These are phyloP conservation scores for Anolis apletophallus DNA, from an alignment of 2,797 vertebrate species.

Conservation along the genomic window DNA sequence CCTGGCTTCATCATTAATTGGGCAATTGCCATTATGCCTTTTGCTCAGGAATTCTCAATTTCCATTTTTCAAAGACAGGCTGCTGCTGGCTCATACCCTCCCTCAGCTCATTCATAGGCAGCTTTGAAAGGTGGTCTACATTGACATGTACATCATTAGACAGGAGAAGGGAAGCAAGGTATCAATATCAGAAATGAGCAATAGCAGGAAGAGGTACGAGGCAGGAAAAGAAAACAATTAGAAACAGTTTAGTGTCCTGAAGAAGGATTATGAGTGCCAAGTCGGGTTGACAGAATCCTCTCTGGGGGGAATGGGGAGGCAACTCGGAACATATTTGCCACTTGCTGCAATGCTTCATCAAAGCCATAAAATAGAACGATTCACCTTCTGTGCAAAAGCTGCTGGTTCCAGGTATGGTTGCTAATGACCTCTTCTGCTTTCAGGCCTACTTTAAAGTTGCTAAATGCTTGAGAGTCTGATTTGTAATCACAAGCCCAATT, in stretches of 20 bases:
- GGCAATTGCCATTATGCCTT: slow-evolving; percentile 62
- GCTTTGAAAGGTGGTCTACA: slow-evolving; percentile 72
- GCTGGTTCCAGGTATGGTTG: slow-evolving; percentile 31
- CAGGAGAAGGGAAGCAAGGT: slow-evolving; percentile 62
- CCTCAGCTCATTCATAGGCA: slow-evolving; percentile 61
- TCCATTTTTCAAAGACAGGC: slow-evolving; percentile 66
- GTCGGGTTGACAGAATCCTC: slow-evolving; percentile 39
- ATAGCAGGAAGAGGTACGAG: slow-evolving; percentile 52
- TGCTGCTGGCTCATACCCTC: slow-evolving; percentile 60
- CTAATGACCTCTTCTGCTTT: slow-evolving; percentile 46
- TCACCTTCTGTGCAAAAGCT: slow-evolving; percentile 30
- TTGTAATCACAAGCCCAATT: slow-evolving; percentile 5
- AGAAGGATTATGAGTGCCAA: slow-evolving; percentile 33
- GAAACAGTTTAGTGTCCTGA: slow-evolving; percentile 57
- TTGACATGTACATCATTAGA: slow-evolving; percentile 70
- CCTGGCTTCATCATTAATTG: slow-evolving; percentile 63
- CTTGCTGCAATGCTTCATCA: slow-evolving; percentile 42
- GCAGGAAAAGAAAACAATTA: slow-evolving; percentile 67
- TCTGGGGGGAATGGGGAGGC: slow-evolving; percentile 30
- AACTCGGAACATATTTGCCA: slow-evolving; percentile 6
- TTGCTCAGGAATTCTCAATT: slow-evolving; percentile 37
- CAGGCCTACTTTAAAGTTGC: background rate
- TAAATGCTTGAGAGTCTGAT: background rate
- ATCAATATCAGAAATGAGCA: slow-evolving; percentile 69
- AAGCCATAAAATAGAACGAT: slow-evolving; percentile 39